Conservation (phyloP, 2,797 vertebrate genomes). For the Pangasius krempfi region DNA sequence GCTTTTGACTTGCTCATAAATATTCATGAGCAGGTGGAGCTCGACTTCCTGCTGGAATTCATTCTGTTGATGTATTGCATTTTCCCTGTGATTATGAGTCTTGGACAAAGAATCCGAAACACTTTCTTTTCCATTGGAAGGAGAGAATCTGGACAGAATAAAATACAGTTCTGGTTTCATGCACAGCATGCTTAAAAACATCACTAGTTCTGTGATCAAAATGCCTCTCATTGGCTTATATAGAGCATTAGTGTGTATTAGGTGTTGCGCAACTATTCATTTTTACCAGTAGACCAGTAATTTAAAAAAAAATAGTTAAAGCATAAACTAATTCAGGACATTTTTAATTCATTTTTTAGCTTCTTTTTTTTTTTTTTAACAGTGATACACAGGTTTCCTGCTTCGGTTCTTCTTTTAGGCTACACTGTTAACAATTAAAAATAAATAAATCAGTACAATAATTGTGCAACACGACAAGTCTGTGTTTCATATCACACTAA, state of each 20-base stretch:
- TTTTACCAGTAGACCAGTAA: neutral
- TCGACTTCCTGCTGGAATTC: constrained; percentile 26
- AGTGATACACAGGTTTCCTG: neutral
- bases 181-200: neutral
- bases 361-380: neutral
- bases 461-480: no score
- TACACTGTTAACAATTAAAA: neutral
- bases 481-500: no score
- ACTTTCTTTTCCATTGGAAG: neutral
- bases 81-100: constrained; percentile 6
- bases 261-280: neutral
- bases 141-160: neutral
- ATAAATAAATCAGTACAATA: no score
- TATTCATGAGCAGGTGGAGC: constrained; percentile 38
- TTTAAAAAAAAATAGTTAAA: neutral
- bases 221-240: neutral
- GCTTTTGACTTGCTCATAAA: constrained; percentile 38
- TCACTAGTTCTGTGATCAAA: neutral
- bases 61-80: constrained; percentile 12
- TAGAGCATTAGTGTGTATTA: neutral
- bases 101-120: neutral
- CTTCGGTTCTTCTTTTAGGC: neutral
- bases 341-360: no score
- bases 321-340: neutral
- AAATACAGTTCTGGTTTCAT: neutral